These are phyloP conservation scores for Pocillopora damicornis DNA, from an alignment of 64 coral and sea anemone species.

Conservation along the genomic window DNA sequence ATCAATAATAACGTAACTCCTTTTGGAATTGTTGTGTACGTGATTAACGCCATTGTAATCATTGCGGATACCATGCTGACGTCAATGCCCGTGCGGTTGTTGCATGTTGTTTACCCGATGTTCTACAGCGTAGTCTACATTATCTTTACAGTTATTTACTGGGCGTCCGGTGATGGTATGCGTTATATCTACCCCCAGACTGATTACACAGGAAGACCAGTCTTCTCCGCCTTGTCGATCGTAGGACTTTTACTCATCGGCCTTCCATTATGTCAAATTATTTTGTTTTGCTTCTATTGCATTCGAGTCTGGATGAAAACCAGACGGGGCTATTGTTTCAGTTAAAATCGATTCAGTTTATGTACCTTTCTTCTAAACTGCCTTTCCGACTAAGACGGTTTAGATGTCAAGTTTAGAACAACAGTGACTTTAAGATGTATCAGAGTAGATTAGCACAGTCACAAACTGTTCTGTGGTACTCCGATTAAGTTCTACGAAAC, in stretches of 20 bases:
- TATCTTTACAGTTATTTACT: conserved; percentile 40
- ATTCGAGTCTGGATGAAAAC: conserved; percentile 21
- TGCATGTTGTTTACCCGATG: conserved; percentile 46
- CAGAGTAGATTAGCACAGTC: too few species aligned
- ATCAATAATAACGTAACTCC: background rate
- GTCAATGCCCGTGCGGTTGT: conserved; percentile 33
- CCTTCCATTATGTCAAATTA: conserved; percentile 12
- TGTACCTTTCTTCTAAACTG: too few species aligned
- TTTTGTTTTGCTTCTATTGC: background rate
- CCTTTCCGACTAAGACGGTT: too few species aligned
- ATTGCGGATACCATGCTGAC: conserved; percentile 36
- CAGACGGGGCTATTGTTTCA: background rate
- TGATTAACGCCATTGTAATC: conserved; percentile 3
- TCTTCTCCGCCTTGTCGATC: background rate
- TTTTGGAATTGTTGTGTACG: conserved; percentile 9
- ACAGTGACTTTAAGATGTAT: too few species aligned
- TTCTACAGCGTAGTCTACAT: conserved; percentile 22
- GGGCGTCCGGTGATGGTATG: conserved; percentile 24
- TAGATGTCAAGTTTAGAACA: too few species aligned
- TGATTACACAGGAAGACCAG: conserved; percentile 29
- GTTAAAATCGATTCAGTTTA: too few species aligned
- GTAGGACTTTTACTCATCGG: background rate
- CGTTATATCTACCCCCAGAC: conserved; percentile 20
- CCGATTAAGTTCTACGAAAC: too few species aligned
- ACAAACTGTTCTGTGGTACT: too few species aligned